Percentiles rank a stretch among this genome's conserved stretches.
phyloP scores from a whole-genome alignment of 35 echinoderm and acorn worm genomes.

The Anneissia japonica region DNA sequence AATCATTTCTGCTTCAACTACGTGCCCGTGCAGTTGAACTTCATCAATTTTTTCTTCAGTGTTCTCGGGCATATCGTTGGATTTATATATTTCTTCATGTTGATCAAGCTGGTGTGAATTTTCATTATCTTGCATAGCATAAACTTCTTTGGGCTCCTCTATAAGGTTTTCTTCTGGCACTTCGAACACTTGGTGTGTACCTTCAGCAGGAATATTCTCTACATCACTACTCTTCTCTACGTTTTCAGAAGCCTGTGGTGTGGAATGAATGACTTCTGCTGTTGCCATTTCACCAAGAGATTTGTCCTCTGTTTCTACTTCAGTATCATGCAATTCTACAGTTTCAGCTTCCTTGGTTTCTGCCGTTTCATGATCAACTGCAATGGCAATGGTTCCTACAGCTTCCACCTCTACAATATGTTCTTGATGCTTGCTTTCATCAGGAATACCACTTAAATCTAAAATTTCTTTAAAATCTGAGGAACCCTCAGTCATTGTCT shows the following conservation, averaged over 20 bases:
- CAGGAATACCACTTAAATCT: no score
- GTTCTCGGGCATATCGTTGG: not conserved
- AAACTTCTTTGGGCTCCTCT: not conserved
- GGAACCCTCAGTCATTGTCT: not conserved
- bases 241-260: not conserved
- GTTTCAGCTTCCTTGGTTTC: not conserved
- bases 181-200: not conserved
- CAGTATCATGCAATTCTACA: not conserved
- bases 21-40: not conserved
- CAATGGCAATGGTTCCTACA: not conserved
- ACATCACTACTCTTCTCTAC: not conserved
- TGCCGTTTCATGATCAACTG: not conserved
- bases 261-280: not conserved
- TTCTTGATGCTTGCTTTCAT: not conserved
- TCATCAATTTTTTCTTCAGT: not conserved
- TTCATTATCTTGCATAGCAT: not conserved
- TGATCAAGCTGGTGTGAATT: not conserved
- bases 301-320: not conserved
- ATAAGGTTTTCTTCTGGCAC: not conserved
- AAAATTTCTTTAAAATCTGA: no score
- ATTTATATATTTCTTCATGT: no score
- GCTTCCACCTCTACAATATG: conserved; percentile 1
- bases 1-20: not conserved
- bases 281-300: not conserved
- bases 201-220: not conserved